Base-by-base conservation (phyloP, 2,888 invertebrate genomes). In the Caenorhabditis sp. region DNA sequence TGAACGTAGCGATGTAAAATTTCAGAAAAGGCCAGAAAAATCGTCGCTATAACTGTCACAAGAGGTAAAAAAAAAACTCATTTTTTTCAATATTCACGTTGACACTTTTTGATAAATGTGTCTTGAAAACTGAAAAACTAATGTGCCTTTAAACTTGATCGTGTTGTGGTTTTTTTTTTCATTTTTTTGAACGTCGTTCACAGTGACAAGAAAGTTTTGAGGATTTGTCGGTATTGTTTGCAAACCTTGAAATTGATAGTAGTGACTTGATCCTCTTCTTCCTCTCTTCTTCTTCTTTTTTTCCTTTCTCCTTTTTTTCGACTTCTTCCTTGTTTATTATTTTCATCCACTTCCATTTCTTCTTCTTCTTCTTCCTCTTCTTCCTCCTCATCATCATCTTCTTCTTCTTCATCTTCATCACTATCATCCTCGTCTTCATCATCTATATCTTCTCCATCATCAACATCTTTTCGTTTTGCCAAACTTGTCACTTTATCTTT, bases 361-460 rank as follows among this genome's bases (percentile, higher is more conserved):
- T 70, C 71, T 17, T 62, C 68, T 19, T 67, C 64, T 0, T 64
- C 72, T 4, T 68, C 70, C 0, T 62, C 68, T 0, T 62, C 62
- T n/a, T 64, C 66, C 12, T 67, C 63, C 10, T 66, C 69, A 4
- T 69, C 69, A 24, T 60, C 64, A 17, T 69, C 70, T 57, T n/a
- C n/a, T n/a, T n/a, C 66, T 26, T 71, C 70, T 0, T 71, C 71
- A 1, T 71, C 69, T 0, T 63, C 71, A 0, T 66, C 65, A 50
- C 59, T 62, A 8, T 62, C 62, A 59, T 66, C 66, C 31, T 58
- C 58, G 6, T 62, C 62, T 23, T 58, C 55, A 26, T 70, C 53
- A 50, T 53, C 69, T 51, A 71, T 31, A 67, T 72, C 71, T 50
- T 58, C 71, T 37, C 70, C 71, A 17, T 63, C 50, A 12, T 55